Evolutionary conservation across 2,888 invertebrate genomes (phyloP).

Genomic region (Petrolisthes cinctipes): DNA sequence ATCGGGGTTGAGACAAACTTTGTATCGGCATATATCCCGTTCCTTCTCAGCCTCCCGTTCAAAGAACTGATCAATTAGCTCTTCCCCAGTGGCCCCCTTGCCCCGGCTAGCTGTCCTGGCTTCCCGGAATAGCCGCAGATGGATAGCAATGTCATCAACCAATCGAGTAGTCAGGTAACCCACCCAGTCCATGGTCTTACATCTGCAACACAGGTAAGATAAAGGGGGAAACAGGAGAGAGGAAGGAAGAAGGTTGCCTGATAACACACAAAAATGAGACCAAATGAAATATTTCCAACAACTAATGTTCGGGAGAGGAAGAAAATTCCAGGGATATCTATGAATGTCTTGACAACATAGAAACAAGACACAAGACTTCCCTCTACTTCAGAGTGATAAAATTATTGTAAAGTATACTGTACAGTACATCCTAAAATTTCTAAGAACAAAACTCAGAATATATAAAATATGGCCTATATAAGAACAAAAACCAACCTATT

Average conservation of each 20-base stretch:
- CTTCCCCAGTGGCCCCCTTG: slow-evolving; percentile 65
- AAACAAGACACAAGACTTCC: neutral
- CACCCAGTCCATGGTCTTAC: slow-evolving; percentile 91
- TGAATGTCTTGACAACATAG: neutral
- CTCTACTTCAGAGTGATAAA: no score
- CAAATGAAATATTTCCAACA: no score
- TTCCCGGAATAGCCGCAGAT: slow-evolving; percentile 86
- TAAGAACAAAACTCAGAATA: neutral
- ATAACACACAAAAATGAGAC: no score
- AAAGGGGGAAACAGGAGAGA: neutral
- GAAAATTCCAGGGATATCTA: neutral
- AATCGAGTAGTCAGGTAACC: slow-evolving; percentile 86
- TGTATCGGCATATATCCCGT: slow-evolving; percentile 83
- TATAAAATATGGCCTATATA: no score
- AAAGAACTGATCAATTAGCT: slow-evolving; percentile 85
- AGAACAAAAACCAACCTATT: slow-evolving; percentile 35
- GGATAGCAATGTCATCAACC: slow-evolving; percentile 91
- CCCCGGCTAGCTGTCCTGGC: slow-evolving; percentile 71
- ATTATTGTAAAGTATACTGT: neutral
- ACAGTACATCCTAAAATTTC: neutral
- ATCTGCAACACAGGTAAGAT: slow-evolving; percentile 66
- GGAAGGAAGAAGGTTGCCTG: no score
- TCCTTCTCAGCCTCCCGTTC: slow-evolving; percentile 90
- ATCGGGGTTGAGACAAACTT: slow-evolving; percentile 76
- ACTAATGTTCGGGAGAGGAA: neutral